phyloP scores from a whole-genome alignment of 1,140 invertebrate genomes.

The Steinernema khuongi region DNA sequence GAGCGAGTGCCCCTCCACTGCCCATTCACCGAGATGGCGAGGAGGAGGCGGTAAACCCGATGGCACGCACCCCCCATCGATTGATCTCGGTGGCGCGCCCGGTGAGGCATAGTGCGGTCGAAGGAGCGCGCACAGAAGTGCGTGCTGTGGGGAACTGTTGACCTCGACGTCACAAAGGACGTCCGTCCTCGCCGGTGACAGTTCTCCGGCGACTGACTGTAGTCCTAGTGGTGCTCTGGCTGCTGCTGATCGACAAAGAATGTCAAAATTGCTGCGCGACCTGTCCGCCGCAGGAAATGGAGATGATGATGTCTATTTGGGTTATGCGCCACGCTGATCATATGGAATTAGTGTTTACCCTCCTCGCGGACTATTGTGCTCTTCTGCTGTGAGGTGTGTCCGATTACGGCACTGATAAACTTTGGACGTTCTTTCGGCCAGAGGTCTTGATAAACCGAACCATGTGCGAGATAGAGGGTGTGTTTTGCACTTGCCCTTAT shows the following conservation, averaged over 20 bases:
- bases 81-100: no score
- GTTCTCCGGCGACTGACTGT: background rate
- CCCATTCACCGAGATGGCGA: no score
- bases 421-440: no score
- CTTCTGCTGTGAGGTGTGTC: no score
- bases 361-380: no score
- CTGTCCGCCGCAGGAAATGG: background rate
- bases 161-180: background rate
- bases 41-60: background rate
- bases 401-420: no score
- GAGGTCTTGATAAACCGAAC: no score
- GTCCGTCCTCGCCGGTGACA: background rate
- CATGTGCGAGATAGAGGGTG: no score
- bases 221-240: background rate
- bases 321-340: background rate
- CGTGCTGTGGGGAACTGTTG: background rate
- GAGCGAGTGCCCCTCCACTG: no score
- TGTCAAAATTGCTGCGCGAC: background rate
- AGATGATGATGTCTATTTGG: background rate
- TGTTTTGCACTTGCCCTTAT: no score
- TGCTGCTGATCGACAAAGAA: background rate
- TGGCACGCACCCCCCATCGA: no score
- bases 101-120: background rate
- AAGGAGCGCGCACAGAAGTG: background rate
- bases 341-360: background rate